A percentile compares a stretch with the other conserved stretches of the same genome.
Conservation (phyloP, 2,888 invertebrate species). For the Drosophila mulleri region DNA sequence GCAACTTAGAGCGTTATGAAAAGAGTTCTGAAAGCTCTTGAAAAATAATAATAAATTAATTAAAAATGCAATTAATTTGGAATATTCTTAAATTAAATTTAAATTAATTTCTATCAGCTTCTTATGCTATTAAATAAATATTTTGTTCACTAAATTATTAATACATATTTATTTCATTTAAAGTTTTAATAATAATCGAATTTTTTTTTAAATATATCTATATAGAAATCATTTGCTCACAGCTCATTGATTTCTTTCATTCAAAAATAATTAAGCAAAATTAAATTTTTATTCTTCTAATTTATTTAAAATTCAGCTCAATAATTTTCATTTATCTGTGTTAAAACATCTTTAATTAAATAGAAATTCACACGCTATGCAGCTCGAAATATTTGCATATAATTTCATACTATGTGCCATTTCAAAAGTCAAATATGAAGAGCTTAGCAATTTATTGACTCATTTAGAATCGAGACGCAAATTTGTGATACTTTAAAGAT, state of each 20-base stretch:
- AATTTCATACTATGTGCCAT: background rate
- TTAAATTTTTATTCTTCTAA: background rate
- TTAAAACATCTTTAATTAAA: background rate
- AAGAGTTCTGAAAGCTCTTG: background rate
- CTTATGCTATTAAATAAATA: too few species aligned
- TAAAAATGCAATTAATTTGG: too few species aligned
- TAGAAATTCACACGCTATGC: background rate
- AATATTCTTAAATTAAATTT: too few species aligned
- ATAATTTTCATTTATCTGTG: background rate
- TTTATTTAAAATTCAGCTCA: background rate
- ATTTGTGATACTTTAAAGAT: constrained; percentile 17
- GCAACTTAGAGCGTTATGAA: background rate
- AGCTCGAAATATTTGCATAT: background rate
- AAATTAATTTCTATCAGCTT: too few species aligned
- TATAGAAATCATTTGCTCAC: too few species aligned
- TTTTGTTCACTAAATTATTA: too few species aligned
- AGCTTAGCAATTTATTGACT: constrained; percentile 28
- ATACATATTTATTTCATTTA: too few species aligned
- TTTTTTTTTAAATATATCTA: too few species aligned
- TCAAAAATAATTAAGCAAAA: background rate
- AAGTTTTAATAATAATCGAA: too few species aligned
- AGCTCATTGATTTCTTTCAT: too few species aligned
- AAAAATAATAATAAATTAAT: too few species aligned
- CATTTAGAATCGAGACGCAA: constrained; percentile 8
- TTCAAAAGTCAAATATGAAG: background rate